These are phyloP conservation scores for Hypanus sabinus DNA, from an alignment of 2,113 vertebrate genomes.

Conservation along the genomic window DNA sequence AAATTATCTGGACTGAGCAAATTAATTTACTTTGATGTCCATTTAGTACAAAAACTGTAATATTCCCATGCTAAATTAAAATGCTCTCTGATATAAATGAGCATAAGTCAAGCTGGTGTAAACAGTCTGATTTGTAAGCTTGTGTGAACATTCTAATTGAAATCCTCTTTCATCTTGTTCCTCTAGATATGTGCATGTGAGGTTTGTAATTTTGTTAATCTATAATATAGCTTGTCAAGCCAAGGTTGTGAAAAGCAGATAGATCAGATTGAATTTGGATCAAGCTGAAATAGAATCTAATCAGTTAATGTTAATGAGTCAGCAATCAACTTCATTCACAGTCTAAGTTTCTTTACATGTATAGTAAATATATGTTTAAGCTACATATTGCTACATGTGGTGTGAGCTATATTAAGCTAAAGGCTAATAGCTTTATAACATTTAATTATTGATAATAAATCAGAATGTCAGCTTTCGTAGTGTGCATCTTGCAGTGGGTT, in stretches of 20 bases:
- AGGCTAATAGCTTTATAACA: not conserved
- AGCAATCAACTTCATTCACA: conserved; percentile 12
- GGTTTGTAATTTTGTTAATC: conserved; percentile 25
- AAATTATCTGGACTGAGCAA: conserved; percentile 1
- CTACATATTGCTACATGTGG: not conserved
- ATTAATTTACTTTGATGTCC: conserved; percentile 31
- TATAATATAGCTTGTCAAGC: not conserved
- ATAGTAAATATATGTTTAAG: not conserved
- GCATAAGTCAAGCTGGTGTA: conserved; percentile 21
- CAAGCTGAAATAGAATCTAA: conserved; percentile 24
- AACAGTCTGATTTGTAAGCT: conserved; percentile 25
- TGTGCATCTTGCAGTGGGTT: not conserved
- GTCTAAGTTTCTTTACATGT: conserved; percentile 5
- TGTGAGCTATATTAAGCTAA: not conserved
- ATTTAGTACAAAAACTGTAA: conserved; percentile 13
- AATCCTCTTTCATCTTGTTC: conserved; percentile 30
- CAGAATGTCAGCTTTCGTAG: not conserved
- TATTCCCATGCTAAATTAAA: conserved; percentile 34
- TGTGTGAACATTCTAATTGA: not conserved
- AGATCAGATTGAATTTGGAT: conserved; percentile 33
- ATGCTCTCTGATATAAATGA: conserved; percentile 32
- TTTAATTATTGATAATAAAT: not conserved
- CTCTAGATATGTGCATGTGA: not conserved
- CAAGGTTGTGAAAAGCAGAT: conserved; percentile 9
- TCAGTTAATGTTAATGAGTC: conserved; percentile 2